A percentile compares a stretch with the other conserved stretches of the same genome.
These are phyloP conservation scores for Thelaira solivaga DNA, from an alignment of 2,888 invertebrate genomes.

Conservation along the genomic window DNA sequence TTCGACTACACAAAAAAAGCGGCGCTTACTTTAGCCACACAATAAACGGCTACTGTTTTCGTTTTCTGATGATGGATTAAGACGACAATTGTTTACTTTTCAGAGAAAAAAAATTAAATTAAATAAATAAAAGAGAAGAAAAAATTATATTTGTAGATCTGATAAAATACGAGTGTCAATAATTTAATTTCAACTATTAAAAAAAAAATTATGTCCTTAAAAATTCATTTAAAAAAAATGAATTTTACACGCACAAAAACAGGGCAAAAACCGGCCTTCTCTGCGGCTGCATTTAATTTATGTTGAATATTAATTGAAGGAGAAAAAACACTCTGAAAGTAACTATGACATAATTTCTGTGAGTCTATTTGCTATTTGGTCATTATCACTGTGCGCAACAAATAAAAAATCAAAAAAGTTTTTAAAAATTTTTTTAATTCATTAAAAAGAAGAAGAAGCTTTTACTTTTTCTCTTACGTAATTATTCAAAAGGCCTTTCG, in stretches of 20 bases:
- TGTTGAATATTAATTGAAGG: neutral
- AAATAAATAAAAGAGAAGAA: neutral
- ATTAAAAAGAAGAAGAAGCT: no score
- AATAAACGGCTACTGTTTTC: slow-evolving; percentile 17
- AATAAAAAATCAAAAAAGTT: no score
- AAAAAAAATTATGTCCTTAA: no score
- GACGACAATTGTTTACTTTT: slow-evolving; percentile 1
- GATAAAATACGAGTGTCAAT: slow-evolving; percentile 34
- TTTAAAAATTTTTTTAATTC: no score
- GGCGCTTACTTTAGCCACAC: neutral
- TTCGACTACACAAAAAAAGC: no score
- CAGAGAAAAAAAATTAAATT: neutral
- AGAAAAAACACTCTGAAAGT: neutral
- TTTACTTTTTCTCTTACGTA: no score
- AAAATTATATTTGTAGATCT: no score
- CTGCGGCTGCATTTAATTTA: neutral
- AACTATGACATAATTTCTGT: slow-evolving; percentile 16
- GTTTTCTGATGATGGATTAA: neutral
- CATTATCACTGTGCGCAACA: no score
- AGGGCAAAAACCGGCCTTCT: slow-evolving; percentile 20
- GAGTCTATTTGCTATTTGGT: no score
- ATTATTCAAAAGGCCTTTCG: no score
- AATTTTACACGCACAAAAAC: no score
- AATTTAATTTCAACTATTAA: slow-evolving; percentile 38
- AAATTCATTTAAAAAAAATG: no score